Evolutionary conservation across 2,888 invertebrate species (phyloP).

Genomic region (Cantharis nigra): DNA sequence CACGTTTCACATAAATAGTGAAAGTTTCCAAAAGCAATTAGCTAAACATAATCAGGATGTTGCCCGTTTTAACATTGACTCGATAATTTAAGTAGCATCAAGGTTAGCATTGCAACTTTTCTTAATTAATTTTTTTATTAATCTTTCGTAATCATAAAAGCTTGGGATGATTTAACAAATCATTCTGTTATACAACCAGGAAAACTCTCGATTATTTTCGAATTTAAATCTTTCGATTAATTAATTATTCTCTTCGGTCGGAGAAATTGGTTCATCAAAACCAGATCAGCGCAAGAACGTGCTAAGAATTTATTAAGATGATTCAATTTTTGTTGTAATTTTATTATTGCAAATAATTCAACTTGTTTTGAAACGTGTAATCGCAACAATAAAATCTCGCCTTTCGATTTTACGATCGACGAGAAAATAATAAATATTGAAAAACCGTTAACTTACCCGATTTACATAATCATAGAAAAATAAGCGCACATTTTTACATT

Average conservation of each 20-base stretch:
- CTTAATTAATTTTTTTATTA: not conserved
- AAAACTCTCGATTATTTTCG: not conserved
- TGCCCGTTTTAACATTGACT: not conserved
- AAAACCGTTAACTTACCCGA: not conserved
- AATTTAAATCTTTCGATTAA: not conserved
- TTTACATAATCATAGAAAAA: not conserved
- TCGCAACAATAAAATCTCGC: not conserved
- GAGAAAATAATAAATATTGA: not conserved
- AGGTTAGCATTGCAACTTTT: not conserved
- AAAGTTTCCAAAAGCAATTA: constrained; percentile 21
- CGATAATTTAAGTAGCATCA: not conserved
- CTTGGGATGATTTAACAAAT: not conserved
- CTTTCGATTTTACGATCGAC: not conserved
- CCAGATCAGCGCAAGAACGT: not conserved
- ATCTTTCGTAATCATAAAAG: not conserved
- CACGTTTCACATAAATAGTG: constrained; percentile 24
- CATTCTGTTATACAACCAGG: not conserved
- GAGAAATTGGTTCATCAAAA: not conserved
- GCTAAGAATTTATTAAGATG: not conserved
- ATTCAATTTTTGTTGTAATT: not conserved
- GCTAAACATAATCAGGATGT: constrained; percentile 9
- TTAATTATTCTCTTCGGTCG: not conserved
- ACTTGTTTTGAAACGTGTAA: not conserved
- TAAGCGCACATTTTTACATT: not conserved
- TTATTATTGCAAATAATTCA: not conserved